Percentiles rank a stretch among this genome's conserved stretches.
These are phyloP conservation scores for Panulirus ornatus DNA, from an alignment of 1,140 invertebrate species.

Conservation along the genomic window DNA sequence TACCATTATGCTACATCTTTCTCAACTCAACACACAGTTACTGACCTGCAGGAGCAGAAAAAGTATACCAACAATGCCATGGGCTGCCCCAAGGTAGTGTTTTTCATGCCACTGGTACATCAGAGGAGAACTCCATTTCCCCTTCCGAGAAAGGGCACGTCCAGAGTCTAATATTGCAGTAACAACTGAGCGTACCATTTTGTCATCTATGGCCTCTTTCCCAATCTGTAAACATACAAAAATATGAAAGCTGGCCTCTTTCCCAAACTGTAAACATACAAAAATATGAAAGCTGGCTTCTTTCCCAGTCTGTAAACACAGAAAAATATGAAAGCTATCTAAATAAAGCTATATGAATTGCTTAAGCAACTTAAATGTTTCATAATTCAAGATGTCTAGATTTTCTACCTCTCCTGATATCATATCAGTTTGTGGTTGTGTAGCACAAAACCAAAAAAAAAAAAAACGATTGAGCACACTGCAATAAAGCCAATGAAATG, in stretches of 20 bases:
- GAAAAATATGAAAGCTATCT: neutral
- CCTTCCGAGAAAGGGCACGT: constrained; percentile 80
- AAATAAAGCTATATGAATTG: neutral
- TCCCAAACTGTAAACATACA: constrained; percentile 27
- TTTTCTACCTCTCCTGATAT: too few relatives aligned
- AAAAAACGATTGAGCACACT: too few relatives aligned
- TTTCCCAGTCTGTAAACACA: constrained; percentile 24
- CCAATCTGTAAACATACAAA: constrained; percentile 30
- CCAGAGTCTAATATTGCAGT: constrained; percentile 84
- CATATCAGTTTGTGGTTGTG: too few relatives aligned
- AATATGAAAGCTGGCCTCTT: neutral
- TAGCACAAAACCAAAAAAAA: too few relatives aligned
- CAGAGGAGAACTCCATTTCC: constrained; percentile 82
- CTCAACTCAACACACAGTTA: too few relatives aligned
- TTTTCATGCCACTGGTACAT: constrained; percentile 93
- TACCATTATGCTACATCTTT: too few relatives aligned
- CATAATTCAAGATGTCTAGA: neutral
- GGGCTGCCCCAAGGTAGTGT: constrained; percentile 91
- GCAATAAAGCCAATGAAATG: too few relatives aligned
- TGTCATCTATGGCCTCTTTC: constrained; percentile 23
- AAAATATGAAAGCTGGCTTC: neutral
- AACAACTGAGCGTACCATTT: constrained; percentile 81
- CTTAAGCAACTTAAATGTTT: neutral
- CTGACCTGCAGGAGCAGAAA: constrained; percentile 89
- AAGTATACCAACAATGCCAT: constrained; percentile 91